Conservation (phyloP, 1,140 invertebrate species). For the Xylocopa sonorina region DNA sequence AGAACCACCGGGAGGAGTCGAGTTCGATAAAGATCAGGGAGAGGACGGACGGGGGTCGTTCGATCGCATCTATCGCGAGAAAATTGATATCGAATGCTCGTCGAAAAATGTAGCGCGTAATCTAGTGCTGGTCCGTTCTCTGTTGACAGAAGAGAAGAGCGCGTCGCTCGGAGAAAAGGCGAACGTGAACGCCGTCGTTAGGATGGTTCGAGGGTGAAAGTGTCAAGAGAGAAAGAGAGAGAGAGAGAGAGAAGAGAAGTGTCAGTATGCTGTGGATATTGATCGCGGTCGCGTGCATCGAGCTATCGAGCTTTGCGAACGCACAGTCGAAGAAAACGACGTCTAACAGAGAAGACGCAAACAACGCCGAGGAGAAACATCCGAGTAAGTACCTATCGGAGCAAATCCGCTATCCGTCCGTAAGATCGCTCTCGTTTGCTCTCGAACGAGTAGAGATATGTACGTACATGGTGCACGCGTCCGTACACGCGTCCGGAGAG, state of each 20-base stretch:
- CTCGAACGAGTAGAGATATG: no score
- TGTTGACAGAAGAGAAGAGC: constrained; percentile 3
- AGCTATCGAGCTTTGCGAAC: constrained; percentile 75
- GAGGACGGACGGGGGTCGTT: no score
- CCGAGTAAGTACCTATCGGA: constrained; percentile 75
- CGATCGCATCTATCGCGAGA: no score
- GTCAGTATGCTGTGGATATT: constrained; percentile 74
- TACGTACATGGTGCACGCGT: no score
- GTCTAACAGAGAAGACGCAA: constrained; percentile 68
- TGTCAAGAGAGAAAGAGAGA: constrained; percentile 60
- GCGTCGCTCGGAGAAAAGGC: constrained; percentile 29
- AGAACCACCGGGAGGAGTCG: no score
- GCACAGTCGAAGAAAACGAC: constrained; percentile 73
- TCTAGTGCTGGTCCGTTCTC: background rate
- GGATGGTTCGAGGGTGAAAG: constrained; percentile 69
- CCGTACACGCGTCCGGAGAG: background rate
- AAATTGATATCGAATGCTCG: no score
- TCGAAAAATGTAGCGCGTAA: no score
- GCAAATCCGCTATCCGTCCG: no score
- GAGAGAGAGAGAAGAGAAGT: constrained; percentile 65
- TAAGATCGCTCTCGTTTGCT: no score
- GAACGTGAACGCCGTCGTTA: constrained; percentile 52
- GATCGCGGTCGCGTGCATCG: constrained; percentile 74
- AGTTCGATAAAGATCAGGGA: no score
- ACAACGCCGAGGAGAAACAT: constrained; percentile 74